Conservation (phyloP, 35 echinoderm and acorn worm species). For the Holothuria glaberrima region DNA sequence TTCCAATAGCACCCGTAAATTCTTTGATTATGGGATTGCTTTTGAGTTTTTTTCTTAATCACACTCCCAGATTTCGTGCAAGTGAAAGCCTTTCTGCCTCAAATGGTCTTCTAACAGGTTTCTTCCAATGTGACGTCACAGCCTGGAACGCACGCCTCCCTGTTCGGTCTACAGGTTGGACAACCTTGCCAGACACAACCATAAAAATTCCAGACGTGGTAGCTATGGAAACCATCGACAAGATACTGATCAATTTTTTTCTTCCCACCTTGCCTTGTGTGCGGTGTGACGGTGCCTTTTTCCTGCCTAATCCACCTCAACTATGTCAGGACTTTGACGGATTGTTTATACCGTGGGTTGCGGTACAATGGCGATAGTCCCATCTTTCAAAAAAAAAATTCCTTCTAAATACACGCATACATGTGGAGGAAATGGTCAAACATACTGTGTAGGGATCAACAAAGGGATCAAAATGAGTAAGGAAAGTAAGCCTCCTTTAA, state of each 20-base stretch:
- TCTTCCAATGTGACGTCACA: slow-evolving; percentile 30
- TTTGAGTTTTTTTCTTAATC: slow-evolving; percentile 12
- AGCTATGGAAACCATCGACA: slow-evolving; percentile 58
- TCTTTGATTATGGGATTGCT: background rate
- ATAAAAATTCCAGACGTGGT: no score
- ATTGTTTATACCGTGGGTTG: no score
- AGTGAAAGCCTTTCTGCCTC: background rate
- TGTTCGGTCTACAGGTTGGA: no score
- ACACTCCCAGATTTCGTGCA: slow-evolving; percentile 43
- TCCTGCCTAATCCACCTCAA: background rate
- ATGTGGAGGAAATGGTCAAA: slow-evolving; percentile 72
- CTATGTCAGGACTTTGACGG: no score
- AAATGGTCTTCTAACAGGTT: background rate
- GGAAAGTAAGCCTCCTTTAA: slow-evolving; percentile 74
- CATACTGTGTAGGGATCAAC: slow-evolving; percentile 73
- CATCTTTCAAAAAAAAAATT: slow-evolving; percentile 53
- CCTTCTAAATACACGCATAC: slow-evolving; percentile 55
- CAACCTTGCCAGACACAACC: no score
- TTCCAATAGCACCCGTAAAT: no score
- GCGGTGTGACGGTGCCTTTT: slow-evolving; percentile 6
- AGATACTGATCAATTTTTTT: slow-evolving; percentile 51
- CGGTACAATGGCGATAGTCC: slow-evolving; percentile 51
- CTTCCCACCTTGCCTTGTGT: background rate
- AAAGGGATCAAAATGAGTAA: slow-evolving; percentile 16
- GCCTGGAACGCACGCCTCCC: background rate